Percentiles rank a stretch among this genome's conserved stretches.
Conservation (phyloP, 2,888 invertebrate species). For the Dynastes hyllus region DNA sequence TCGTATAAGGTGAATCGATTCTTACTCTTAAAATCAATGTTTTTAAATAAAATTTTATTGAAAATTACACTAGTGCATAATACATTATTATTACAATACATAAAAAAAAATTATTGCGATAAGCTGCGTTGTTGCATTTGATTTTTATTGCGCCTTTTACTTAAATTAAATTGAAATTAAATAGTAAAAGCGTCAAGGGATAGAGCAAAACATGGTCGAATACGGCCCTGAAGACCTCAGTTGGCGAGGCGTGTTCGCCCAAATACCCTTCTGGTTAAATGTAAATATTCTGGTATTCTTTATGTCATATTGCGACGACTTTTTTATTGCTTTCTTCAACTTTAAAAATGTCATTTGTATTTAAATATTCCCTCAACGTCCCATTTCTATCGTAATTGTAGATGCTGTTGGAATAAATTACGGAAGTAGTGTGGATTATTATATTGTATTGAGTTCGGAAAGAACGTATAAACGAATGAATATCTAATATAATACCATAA, state of each 20-base stretch:
- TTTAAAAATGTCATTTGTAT: conserved; percentile 66
- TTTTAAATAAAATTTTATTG: no score
- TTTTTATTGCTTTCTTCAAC: conserved; percentile 62
- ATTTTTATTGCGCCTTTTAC: no score
- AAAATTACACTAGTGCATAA: no score
- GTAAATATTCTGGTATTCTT: conserved; percentile 64
- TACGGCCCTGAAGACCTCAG: conserved; percentile 47
- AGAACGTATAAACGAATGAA: no score
- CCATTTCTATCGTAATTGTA: conserved; percentile 62
- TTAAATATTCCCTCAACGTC: conserved; percentile 61
- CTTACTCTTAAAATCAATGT: no score
- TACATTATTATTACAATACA: no score
- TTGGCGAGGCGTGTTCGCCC: conserved; percentile 50
- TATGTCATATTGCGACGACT: conserved; percentile 63
- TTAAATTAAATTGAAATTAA: not conserved
- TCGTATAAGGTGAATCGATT: no score
- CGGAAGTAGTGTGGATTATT: conserved; percentile 7
- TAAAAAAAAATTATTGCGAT: no score
- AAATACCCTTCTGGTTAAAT: conserved; percentile 56
- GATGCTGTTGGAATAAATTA: conserved; percentile 54
- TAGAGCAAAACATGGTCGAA: not conserved
- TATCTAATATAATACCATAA: no score
- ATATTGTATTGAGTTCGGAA: not conserved
- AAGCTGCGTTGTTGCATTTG: no score
- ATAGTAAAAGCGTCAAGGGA: not conserved